phyloP scores from a whole-genome alignment of 2,888 invertebrate genomes.

The Apodemia zela region DNA sequence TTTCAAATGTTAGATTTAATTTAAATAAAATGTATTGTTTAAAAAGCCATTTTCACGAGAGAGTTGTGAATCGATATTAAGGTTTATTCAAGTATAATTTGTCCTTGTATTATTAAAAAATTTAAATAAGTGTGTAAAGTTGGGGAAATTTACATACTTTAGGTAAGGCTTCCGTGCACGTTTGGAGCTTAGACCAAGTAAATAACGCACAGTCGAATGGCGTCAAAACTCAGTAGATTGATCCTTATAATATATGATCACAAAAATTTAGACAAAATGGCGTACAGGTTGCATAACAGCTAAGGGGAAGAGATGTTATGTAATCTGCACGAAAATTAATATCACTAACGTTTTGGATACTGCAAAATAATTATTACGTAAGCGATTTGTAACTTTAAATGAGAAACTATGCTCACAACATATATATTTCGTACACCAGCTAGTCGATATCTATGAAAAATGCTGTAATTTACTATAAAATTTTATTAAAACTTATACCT shows the following conservation, averaged over 20 bases:
- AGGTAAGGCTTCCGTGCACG: slow-evolving; percentile 59
- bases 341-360: slow-evolving; percentile 42
- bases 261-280: slow-evolving; percentile 36
- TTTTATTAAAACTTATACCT: slow-evolving; percentile 81
- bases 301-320: slow-evolving; percentile 77
- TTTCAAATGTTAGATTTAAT: slow-evolving; percentile 51
- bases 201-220: slow-evolving; percentile 64
- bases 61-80: slow-evolving; percentile 65
- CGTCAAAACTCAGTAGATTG: slow-evolving; percentile 36
- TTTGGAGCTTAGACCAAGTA: slow-evolving; percentile 62
- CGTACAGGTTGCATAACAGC: slow-evolving; percentile 65
- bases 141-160: slow-evolving; percentile 75
- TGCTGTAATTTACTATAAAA: slow-evolving; percentile 75
- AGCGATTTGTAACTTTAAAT: slow-evolving; percentile 54
- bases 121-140: slow-evolving; percentile 61
- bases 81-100: slow-evolving; percentile 38
- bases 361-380: slow-evolving; percentile 47
- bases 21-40: slow-evolving; percentile 48
- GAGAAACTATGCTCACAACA: slow-evolving; percentile 70
- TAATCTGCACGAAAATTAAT: slow-evolving; percentile 38
- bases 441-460: slow-evolving; percentile 71
- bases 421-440: slow-evolving; percentile 73
- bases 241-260: slow-evolving; percentile 35
- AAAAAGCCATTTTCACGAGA: slow-evolving; percentile 51
- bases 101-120: slow-evolving; percentile 40